Percentiles rank a stretch among this genome's conserved stretches.
Conservation (phyloP, 1,140 invertebrate genomes). For the Drosophila tsacasi region DNA sequence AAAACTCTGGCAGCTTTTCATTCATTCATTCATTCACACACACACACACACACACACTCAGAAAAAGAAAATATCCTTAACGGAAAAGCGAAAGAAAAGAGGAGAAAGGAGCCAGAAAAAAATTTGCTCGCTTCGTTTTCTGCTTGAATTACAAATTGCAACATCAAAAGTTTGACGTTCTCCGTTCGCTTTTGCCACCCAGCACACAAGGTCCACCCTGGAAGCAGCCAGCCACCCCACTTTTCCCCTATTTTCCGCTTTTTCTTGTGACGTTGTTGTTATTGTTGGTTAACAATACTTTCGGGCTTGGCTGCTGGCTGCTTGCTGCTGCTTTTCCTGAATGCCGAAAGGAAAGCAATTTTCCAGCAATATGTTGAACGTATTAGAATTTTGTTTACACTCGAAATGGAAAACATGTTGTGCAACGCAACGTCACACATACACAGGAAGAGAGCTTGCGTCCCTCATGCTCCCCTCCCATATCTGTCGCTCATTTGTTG, state of each 20-base stretch:
- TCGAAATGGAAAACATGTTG: conserved; percentile 83
- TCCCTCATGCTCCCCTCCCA: not conserved
- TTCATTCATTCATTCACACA: conserved; percentile 70
- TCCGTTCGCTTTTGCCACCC: conserved; percentile 57
- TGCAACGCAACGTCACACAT: conserved; percentile 69
- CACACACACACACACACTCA: conserved; percentile 38
- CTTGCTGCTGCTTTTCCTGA: conserved; percentile 43
- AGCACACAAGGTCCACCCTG: not conserved
- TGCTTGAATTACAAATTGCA: conserved; percentile 85
- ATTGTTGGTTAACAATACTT: conserved; percentile 81
- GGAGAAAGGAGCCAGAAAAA: conserved; percentile 50
- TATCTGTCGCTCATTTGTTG: conserved; percentile 74
- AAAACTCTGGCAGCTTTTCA: conserved; percentile 32
- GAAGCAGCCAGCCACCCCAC: not conserved
- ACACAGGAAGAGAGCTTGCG: not conserved
- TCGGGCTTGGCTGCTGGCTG: conserved; percentile 57
- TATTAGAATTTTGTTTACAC: conserved; percentile 84
- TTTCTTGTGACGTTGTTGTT: conserved; percentile 51
- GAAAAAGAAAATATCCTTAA: conserved; percentile 13
- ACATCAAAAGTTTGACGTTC: conserved; percentile 84
- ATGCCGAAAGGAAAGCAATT: conserved; percentile 82
- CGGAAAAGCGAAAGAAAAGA: conserved; percentile 27
- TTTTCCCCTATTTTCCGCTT: not conserved
- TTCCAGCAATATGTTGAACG: conserved; percentile 83
- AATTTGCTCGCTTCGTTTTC: conserved; percentile 82